A percentile compares a stretch with the other conserved stretches of the same genome.
These are phyloP conservation scores for Drosophila pseudoobscura DNA, from an alignment of 1,140 invertebrate genomes.

Conservation along the genomic window DNA sequence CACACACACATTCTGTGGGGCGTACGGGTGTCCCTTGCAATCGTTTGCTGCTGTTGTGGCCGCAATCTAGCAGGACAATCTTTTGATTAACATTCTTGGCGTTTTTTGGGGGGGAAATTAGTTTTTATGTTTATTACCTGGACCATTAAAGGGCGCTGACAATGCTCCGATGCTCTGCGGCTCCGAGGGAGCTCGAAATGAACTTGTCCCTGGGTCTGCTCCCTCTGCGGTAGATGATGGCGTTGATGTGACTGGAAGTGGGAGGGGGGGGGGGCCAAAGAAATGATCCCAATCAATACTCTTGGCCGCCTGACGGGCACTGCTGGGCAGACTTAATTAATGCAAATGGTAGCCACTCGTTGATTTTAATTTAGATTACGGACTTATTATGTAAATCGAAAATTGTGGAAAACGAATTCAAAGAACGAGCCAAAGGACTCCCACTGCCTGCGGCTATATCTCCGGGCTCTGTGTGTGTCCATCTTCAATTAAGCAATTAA, in stretches of 20 bases:
- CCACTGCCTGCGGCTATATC: not conserved
- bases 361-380: conserved; percentile 78
- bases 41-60: conserved; percentile 44
- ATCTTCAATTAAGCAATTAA: conserved; percentile 73
- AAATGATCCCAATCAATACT: conserved; percentile 73
- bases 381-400: conserved; percentile 72
- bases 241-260: conserved; percentile 31
- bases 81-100: conserved; percentile 81
- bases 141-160: conserved; percentile 70
- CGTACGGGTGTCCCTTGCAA: conserved; percentile 17
- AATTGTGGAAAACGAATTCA: conserved; percentile 43
- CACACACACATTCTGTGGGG: conserved; percentile 12
- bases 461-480: not conserved
- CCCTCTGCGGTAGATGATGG: conserved; percentile 3
- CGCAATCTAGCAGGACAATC: conserved; percentile 79
- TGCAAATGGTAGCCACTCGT: conserved; percentile 69
- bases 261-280: conserved; percentile 22
- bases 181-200: conserved; percentile 41
- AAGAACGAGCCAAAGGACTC: not conserved
- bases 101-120: conserved; percentile 75
- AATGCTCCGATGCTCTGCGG: conserved; percentile 15
- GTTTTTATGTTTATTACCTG: conserved; percentile 82
- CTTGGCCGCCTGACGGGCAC: conserved; percentile 34
- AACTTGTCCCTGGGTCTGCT: conserved; percentile 49
- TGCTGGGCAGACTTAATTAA: conserved; percentile 58